Evolutionary conservation across 2,113 vertebrate species (phyloP), one percentile per base, ranked within the genome.

Genomic region (Helogale parvula): DNA sequence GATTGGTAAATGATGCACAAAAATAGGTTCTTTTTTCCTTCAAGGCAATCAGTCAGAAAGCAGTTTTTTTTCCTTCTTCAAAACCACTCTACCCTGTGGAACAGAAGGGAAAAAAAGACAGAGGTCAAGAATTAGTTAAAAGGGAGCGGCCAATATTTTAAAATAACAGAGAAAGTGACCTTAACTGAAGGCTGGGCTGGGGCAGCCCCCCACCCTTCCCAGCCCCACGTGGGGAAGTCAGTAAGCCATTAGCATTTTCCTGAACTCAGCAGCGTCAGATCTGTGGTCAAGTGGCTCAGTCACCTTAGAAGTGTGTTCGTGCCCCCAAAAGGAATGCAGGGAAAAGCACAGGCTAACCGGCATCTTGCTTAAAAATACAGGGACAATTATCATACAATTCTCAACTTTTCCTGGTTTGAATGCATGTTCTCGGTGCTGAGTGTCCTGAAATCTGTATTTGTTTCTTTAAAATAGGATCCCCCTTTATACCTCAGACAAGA

Each of bases 1-100:
- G 98, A 99, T 99, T 98, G 85, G 98, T 98, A 99, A 98, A 98
- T 98, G 98, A 98, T 98, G 98, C 98, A 98, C 98, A 99, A 98
- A 99, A 99, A 99, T 98, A 99, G 98, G 98, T 98, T 98, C 97
- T 97, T 97, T 98, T 98, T 98, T 98, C 98, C 98, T 98, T 98
- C 98, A 95, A 97, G 98, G 98, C 98, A 98, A 98, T 97, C 95
- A 80, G 97, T 98, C 68, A 89, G 97, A 98, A 98, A 98, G 98
- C 97, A 23, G 95, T 96, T 93, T 95, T 88, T 97, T 97, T 80
- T 90, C 52, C 95, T 98, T 98, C 98, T 99, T 99, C 98, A 99
- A 98, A 99, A 98, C 99, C 99, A 99, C 98, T 99, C 99, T 98
- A 99, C 98, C 99, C 99, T 99, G 98, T 33, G 88, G 98, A 97